A percentile compares a stretch with the other conserved stretches of the same genome.
phyloP scores from a whole-genome alignment of 2,888 invertebrate genomes.

The Carcina quercana region DNA sequence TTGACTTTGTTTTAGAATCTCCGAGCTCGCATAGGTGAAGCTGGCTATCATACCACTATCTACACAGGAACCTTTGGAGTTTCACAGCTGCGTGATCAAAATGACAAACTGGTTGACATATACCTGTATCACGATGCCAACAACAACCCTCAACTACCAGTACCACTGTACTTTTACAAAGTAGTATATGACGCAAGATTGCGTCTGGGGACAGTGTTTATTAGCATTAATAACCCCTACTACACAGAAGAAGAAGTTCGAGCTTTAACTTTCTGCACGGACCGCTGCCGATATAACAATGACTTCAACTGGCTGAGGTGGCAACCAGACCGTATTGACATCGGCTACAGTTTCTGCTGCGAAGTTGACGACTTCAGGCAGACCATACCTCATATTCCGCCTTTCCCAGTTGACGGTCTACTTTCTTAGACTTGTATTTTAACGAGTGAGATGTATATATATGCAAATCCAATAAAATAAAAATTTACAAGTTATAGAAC shows the following conservation, averaged over 20 bases:
- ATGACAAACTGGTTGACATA: conserved; percentile 49
- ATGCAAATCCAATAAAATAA: too few relatives aligned
- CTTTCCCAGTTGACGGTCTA: conserved; percentile 58
- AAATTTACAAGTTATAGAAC: too few relatives aligned
- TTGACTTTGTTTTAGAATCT: conserved; percentile 40
- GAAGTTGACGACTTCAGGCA: conserved; percentile 71
- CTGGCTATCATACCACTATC: conserved; percentile 49
- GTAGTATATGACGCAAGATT: conserved; percentile 66
- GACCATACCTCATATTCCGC: conserved; percentile 67
- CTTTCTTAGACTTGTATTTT: conserved; percentile 33
- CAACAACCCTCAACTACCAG: conserved; percentile 46
- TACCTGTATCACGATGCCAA: conserved; percentile 46
- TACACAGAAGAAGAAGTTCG: conserved; percentile 48
- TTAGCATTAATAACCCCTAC: conserved; percentile 78
- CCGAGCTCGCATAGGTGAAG: conserved; percentile 45
- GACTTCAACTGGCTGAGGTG: conserved; percentile 77
- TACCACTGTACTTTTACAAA: conserved; percentile 60
- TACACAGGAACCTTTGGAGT: conserved; percentile 77
- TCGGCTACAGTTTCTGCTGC: conserved; percentile 78
- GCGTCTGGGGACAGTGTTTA: conserved; percentile 71
- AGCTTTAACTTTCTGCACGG: conserved; percentile 64
- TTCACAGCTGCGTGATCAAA: conserved; percentile 67
- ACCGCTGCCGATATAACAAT: conserved; percentile 68
- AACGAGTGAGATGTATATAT: too few relatives aligned
- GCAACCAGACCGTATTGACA: conserved; percentile 59